These are phyloP conservation scores for western clawed frog (Xenopus tropicalis) DNA, from an alignment of 2,113 vertebrate genomes.

Conservation along the genomic window DNA sequence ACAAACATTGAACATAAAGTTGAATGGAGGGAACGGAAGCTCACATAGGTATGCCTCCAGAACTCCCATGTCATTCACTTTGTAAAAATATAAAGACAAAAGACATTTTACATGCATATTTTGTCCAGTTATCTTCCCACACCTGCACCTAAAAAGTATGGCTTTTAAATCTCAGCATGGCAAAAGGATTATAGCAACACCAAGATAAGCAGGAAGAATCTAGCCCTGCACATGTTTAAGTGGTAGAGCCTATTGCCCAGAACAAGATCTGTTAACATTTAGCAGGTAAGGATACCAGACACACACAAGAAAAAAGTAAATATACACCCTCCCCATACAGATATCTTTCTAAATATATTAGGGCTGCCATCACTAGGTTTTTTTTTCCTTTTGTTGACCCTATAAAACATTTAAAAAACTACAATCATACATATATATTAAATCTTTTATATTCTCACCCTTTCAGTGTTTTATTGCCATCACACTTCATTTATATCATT, in stretches of 20 bases:
- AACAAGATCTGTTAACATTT: conserved; percentile 30
- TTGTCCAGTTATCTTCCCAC: conserved; percentile 15
- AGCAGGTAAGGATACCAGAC: conserved; percentile 27
- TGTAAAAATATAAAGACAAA: conserved; percentile 34
- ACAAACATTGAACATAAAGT: conserved; percentile 28
- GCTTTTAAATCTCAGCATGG: conserved; percentile 43
- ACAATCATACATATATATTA: conserved; percentile 5
- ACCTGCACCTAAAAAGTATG: conserved; percentile 26
- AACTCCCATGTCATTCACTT: background rate
- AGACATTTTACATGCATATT: conserved; percentile 42
- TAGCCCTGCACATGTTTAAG: background rate
- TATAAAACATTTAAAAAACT: background rate
- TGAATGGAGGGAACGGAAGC: background rate
- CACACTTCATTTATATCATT: background rate
- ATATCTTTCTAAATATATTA: background rate
- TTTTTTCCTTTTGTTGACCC: background rate
- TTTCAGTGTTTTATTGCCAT: no score
- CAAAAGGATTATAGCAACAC: conserved; percentile 28
- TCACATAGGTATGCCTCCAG: background rate
- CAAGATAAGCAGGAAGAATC: conserved; percentile 18
- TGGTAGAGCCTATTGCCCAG: conserved; percentile 30
- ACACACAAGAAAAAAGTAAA: conserved; percentile 12
- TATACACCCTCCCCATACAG: background rate
- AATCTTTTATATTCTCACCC: background rate
- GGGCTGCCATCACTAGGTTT: background rate